Percentiles rank a stretch among this genome's conserved stretches.
These are phyloP conservation scores for Hyppa rectilinea DNA, from an alignment of 2,888 invertebrate species.

Conservation along the genomic window DNA sequence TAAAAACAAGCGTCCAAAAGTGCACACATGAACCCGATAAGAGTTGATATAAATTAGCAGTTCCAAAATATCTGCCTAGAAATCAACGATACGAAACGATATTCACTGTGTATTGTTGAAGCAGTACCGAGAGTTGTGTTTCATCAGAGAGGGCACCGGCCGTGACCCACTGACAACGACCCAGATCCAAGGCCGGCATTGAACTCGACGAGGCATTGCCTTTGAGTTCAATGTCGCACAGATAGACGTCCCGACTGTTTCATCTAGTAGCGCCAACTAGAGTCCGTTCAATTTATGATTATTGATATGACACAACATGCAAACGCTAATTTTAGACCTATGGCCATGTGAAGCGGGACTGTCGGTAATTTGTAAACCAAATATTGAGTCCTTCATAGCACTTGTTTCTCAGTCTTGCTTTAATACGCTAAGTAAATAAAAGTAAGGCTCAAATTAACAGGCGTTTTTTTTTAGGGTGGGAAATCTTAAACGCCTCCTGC, in stretches of 20 bases:
- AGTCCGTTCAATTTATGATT: not conserved
- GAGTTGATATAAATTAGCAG: not conserved
- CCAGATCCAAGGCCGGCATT: conserved; percentile 25
- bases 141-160: not conserved
- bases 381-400: not conserved
- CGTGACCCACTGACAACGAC: conserved; percentile 49
- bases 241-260: conserved; percentile 1
- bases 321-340: not conserved
- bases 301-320: not conserved
- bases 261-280: not conserved
- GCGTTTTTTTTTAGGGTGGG: too few relatives aligned
- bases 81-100: not conserved
- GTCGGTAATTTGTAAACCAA: not conserved
- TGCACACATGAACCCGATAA: not conserved
- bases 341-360: not conserved
- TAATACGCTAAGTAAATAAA: not conserved
- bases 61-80: not conserved
- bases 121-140: not conserved
- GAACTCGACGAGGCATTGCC: conserved; percentile 30
- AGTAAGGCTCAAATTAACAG: not conserved
- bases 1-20: not conserved
- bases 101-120: not conserved
- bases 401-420: not conserved
- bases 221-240: conserved; percentile 37
- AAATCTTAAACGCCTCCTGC: too few relatives aligned